Conservation (phyloP, 1,140 invertebrate genomes). For the Eulimnadia texana region DNA sequence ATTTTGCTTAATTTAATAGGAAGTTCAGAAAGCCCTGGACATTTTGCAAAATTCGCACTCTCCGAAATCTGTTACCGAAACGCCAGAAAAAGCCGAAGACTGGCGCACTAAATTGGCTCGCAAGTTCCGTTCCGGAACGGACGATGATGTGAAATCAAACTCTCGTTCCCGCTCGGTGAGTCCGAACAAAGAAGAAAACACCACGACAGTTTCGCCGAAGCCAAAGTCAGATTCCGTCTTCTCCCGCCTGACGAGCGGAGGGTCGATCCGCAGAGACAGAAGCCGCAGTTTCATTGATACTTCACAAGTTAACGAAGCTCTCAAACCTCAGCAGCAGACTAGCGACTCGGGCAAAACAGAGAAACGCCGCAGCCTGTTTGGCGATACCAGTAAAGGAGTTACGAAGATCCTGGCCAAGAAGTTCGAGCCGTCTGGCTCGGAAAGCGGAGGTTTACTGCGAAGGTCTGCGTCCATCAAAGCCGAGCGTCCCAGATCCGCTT, state of each 20-base stretch:
- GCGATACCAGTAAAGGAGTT: not conserved
- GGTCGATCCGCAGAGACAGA: not conserved
- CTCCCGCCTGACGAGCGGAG: not conserved
- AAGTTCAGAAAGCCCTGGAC: conserved; percentile 19
- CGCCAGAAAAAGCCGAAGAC: conserved; percentile 7
- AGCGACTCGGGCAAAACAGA: not conserved
- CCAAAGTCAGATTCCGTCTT: conserved; percentile 1
- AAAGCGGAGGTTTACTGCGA: not conserved
- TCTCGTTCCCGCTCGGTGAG: not conserved
- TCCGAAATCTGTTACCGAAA: not conserved
- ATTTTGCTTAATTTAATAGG: too few species aligned
- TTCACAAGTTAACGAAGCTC: too few species aligned
- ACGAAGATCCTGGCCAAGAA: conserved; percentile 6
- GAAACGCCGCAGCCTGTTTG: conserved; percentile 4
- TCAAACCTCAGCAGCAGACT: not conserved
- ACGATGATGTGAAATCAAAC: not conserved
- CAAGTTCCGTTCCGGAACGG: not conserved
- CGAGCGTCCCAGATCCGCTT: conserved; percentile 8
- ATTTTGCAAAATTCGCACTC: not conserved
- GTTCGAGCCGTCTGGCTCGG: not conserved
- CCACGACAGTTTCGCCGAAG: not conserved
- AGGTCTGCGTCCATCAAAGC: not conserved
- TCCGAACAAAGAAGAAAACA: not conserved
- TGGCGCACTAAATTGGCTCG: not conserved
- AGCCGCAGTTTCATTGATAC: not conserved